A percentile compares a stretch with the other conserved stretches of the same genome.
Evolutionary conservation across 2,888 invertebrate species (phyloP).

Genomic region (Hydriomena furcata): DNA sequence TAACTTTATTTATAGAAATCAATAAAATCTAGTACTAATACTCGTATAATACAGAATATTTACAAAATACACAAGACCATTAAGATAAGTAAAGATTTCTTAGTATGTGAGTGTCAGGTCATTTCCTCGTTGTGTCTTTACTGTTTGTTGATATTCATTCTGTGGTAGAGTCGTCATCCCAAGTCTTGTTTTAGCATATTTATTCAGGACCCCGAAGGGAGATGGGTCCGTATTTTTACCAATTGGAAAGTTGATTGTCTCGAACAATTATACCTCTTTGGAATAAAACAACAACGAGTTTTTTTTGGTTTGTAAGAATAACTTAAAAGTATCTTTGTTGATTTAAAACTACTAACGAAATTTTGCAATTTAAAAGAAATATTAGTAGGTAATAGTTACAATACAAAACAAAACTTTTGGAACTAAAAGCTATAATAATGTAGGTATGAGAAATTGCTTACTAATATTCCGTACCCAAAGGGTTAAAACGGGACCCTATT

Average conservation of each 20-base stretch:
- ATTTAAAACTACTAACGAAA: neutral
- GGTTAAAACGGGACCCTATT: no score
- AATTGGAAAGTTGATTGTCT: slow-evolving; percentile 67
- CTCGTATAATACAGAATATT: no score
- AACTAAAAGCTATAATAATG: no score
- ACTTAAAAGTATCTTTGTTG: slow-evolving; percentile 11
- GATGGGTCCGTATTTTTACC: slow-evolving; percentile 54
- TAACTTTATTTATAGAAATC: no score
- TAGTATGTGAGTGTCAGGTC: no score
- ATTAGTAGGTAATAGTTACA: no score
- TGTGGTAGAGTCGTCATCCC: slow-evolving; percentile 37
- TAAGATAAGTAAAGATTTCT: no score
- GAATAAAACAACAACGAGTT: slow-evolving; percentile 31
- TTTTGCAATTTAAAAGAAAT: neutral
- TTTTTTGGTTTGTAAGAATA: slow-evolving; percentile 17
- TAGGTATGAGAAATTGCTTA: no score
- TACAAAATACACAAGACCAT: no score
- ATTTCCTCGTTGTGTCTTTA: neutral
- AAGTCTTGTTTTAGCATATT: slow-evolving; percentile 71
- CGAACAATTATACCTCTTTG: slow-evolving; percentile 38
- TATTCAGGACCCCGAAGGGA: slow-evolving; percentile 55
- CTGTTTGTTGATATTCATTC: slow-evolving; percentile 3
- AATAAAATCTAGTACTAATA: no score
- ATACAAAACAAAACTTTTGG: no score
- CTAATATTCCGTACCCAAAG: no score